Conservation (phyloP, 2,797 vertebrate genomes). For the Cirrhinus molitorella region DNA sequence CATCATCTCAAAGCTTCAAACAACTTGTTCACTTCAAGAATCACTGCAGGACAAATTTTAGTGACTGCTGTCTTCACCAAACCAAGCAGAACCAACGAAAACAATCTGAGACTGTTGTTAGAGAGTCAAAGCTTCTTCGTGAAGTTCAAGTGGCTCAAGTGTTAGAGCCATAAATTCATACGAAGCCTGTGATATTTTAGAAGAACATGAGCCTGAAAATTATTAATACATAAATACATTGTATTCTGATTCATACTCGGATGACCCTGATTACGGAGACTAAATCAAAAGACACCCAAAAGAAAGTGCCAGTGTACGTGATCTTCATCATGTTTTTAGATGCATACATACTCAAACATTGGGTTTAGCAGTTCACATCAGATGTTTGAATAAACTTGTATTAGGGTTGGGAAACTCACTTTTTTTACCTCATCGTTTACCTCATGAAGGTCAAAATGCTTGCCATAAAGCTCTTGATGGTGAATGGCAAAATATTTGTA, state of each 20-base stretch:
- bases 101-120: constrained; percentile 54
- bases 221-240: constrained; percentile 58
- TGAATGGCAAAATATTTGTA: constrained; percentile 10
- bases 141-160: constrained; percentile 51
- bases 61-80: no score
- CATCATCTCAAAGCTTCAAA: no score
- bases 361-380: background rate
- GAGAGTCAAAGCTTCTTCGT: constrained; percentile 62
- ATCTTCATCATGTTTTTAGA: background rate
- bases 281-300: background rate
- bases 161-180: background rate
- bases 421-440: background rate
- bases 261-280: constrained; percentile 69
- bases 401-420: background rate
- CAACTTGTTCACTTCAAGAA: background rate
- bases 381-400: background rate
- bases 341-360: background rate
- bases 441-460: background rate
- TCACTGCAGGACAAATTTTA: no score
- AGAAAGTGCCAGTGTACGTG: background rate
- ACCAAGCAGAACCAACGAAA: background rate
- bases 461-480: background rate
- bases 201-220: background rate
- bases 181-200: background rate
- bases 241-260: constrained; percentile 66